Conservation (phyloP, 2,888 invertebrate species). For the Orchesellides sinensis region DNA sequence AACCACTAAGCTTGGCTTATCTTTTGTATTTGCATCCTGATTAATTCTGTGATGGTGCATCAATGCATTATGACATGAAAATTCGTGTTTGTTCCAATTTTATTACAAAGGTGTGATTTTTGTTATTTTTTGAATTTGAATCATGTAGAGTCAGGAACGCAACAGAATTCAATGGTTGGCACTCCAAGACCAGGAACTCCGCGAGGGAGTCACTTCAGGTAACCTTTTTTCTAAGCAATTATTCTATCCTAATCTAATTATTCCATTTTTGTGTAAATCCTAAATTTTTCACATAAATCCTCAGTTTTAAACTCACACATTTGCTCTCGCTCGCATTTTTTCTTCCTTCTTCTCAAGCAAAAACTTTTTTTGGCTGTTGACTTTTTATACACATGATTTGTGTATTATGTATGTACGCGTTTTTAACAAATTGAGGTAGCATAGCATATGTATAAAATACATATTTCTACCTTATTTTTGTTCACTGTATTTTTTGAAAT, state of each 20-base stretch:
- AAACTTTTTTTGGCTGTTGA: neutral
- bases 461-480: too few species aligned
- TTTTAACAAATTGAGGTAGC: too few species aligned
- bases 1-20: neutral
- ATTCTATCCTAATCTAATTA: neutral
- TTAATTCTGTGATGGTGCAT: neutral
- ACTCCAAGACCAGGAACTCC: slow-evolving; percentile 60
- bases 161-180: slow-evolving; percentile 35
- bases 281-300: neutral
- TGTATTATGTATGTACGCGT: too few species aligned
- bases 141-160: slow-evolving; percentile 6
- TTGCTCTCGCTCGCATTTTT: neutral
- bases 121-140: neutral
- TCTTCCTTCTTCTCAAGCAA: neutral
- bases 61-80: neutral
- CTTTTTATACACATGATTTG: neutral
- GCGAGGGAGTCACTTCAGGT: slow-evolving; percentile 58
- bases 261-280: neutral
- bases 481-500: too few species aligned
- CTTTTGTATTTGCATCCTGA: neutral
- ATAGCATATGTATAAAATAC: too few species aligned
- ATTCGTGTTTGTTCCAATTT: neutral
- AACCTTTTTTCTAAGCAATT: neutral
- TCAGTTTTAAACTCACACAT: neutral
- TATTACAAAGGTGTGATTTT: neutral